These are phyloP conservation scores for Mellivora capensis DNA, from an alignment of 2,113 vertebrate species.

Conservation along the genomic window DNA sequence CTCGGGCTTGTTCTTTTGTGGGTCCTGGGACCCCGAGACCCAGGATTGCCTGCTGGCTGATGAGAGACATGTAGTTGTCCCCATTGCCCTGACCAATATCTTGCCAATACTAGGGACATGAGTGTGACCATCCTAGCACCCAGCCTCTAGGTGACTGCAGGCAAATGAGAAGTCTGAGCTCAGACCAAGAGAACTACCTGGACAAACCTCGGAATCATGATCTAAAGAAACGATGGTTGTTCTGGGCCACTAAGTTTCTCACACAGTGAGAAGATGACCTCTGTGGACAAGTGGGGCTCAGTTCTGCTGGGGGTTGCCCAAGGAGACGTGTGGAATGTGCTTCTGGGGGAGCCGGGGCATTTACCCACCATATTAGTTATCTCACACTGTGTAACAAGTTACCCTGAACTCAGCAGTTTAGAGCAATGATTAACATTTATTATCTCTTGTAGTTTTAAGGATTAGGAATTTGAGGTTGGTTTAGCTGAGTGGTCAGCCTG, in stretches of 20 bases:
- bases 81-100: neutral
- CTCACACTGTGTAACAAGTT: neutral
- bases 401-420: neutral
- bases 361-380: neutral
- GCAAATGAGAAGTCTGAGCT: constrained; percentile 18
- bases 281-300: neutral
- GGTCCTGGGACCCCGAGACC: neutral
- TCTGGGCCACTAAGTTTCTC: neutral
- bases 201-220: neutral
- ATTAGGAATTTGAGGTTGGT: constrained; percentile 7
- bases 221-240: neutral
- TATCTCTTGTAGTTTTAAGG: constrained; percentile 6
- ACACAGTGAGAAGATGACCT: neutral
- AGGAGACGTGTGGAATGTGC: neutral
- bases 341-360: neutral
- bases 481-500: neutral
- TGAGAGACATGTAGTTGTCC: neutral
- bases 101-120: neutral
- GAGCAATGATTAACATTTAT: neutral
- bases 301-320: neutral
- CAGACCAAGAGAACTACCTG: neutral
- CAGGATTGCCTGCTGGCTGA: neutral
- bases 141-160: neutral
- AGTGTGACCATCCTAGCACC: neutral
- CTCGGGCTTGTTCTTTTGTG: neutral